Conservation (phyloP, 2,888 invertebrate genomes). For the Calliopum simillimum region DNA sequence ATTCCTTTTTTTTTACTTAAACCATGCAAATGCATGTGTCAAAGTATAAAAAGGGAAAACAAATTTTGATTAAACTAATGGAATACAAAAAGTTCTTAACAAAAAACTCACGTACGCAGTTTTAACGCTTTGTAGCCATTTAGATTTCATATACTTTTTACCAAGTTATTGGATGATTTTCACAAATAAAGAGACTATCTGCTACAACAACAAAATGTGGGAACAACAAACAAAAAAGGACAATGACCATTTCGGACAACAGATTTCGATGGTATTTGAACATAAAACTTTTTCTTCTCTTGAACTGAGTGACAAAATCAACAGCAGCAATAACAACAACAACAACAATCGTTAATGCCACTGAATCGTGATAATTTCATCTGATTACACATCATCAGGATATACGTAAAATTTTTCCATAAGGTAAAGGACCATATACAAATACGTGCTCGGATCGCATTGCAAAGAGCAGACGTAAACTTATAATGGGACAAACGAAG, state of each 20-base stretch:
- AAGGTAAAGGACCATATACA: constrained; percentile 23
- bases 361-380: constrained; percentile 26
- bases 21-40: too few relatives aligned
- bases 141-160: constrained; percentile 3
- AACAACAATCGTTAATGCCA: constrained; percentile 20
- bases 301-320: background rate
- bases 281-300: too few relatives aligned
- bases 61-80: too few relatives aligned
- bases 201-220: background rate
- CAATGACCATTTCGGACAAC: background rate
- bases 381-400: constrained; percentile 28
- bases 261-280: background rate
- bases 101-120: constrained; percentile 11
- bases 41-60: too few relatives aligned
- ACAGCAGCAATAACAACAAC: background rate
- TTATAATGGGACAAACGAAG: background rate
- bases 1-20: too few relatives aligned
- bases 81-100: background rate
- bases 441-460: constrained; percentile 25
- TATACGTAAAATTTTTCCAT: constrained; percentile 19
- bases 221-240: background rate
- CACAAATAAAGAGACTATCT: too few relatives aligned
- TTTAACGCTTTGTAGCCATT: constrained; percentile 7
- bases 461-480: background rate
- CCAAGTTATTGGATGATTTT: background rate